Percentiles rank a stretch among this genome's conserved stretches.
Evolutionary conservation across 2,797 vertebrate species (phyloP).

Genomic region (Chiloscyllium punctatum): DNA sequence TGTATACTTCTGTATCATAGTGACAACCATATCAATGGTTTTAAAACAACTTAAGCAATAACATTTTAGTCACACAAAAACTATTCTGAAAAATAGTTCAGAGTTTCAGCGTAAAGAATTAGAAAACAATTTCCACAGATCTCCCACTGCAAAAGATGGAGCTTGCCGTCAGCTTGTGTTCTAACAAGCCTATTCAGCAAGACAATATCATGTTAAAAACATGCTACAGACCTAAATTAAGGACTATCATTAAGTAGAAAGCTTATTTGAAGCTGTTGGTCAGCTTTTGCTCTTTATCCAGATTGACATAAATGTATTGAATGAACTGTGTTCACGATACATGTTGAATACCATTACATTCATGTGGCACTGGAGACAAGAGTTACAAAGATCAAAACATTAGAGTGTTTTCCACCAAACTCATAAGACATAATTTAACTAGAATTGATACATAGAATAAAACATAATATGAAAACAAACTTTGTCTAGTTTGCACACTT

Average conservation of each 20-base stretch:
- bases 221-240: neutral
- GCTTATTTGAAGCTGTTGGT: neutral
- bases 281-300: neutral
- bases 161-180: neutral
- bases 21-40: neutral
- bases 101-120: neutral
- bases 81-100: neutral
- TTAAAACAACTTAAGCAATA: neutral
- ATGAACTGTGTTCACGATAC: neutral
- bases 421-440: neutral
- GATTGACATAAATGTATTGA: neutral
- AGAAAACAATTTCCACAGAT: neutral
- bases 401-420: neutral
- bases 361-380: no score
- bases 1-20: neutral
- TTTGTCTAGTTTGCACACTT: neutral
- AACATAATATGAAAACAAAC: neutral
- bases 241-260: neutral
- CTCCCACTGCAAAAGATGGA: neutral
- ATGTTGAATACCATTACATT: neutral
- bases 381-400: neutral
- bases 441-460: neutral
- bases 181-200: no score
- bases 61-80: neutral
- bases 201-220: neutral